These are phyloP conservation scores for Tetranychus truncatus DNA, from an alignment of 2,888 invertebrate genomes.

Conservation along the genomic window DNA sequence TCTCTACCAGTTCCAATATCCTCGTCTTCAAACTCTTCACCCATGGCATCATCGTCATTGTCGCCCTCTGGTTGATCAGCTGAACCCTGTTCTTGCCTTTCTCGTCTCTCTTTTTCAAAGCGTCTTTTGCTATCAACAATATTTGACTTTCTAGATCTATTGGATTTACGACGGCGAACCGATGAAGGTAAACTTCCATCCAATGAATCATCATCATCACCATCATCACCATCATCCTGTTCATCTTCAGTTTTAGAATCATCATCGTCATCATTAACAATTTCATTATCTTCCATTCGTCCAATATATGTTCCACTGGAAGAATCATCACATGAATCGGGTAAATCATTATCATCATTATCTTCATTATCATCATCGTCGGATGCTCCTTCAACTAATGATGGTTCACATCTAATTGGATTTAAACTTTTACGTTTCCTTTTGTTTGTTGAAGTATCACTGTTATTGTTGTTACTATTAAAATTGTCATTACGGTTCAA, in stretches of 20 bases:
- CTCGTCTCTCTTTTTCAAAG: background rate
- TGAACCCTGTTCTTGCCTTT: constrained; percentile 17
- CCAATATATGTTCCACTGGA: constrained; percentile 39
- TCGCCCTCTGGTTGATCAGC: constrained; percentile 17
- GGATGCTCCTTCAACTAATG: constrained; percentile 27
- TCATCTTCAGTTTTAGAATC: constrained; percentile 24
- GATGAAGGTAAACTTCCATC: background rate
- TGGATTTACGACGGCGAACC: background rate
- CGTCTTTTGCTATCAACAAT: background rate
- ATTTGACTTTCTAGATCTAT: background rate
- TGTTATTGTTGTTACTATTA: constrained; percentile 2
- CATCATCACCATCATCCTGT: constrained; percentile 19
- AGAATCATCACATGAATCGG: constrained; percentile 39
- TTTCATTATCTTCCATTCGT: constrained; percentile 33
- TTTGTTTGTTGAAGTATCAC: constrained; percentile 35
- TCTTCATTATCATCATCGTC: constrained; percentile 27
- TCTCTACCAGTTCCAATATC: constrained; percentile 23
- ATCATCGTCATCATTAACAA: constrained; percentile 23
- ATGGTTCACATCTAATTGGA: constrained; percentile 54
- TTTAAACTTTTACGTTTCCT: constrained; percentile 74
- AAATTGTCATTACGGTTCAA: background rate
- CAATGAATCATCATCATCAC: background rate
- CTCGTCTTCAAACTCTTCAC: constrained; percentile 18
- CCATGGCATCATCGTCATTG: constrained; percentile 32
- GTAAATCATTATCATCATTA: constrained; percentile 29